These are phyloP conservation scores for Xylota sylvarum DNA, from an alignment of 2,888 invertebrate genomes.

Conservation along the genomic window DNA sequence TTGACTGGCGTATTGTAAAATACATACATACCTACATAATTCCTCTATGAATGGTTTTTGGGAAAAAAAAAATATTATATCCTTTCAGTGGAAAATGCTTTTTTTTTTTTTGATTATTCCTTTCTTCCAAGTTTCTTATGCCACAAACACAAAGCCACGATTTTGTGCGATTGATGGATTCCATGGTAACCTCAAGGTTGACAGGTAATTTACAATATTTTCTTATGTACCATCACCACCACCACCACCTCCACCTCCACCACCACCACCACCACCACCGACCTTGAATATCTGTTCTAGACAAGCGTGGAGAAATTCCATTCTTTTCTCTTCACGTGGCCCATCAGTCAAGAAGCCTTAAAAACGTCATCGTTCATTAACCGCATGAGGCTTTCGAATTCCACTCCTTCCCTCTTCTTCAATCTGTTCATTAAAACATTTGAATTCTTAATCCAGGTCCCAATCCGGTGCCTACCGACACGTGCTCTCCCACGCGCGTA, in stretches of 20 bases:
- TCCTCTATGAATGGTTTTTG: not conserved
- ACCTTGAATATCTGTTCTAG: slow-evolving; percentile 27
- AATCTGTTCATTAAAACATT: slow-evolving; percentile 26
- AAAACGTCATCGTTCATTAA: slow-evolving; percentile 48
- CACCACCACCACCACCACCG: not conserved
- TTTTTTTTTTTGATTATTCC: not conserved
- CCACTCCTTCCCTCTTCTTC: not conserved
- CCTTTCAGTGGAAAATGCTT: not conserved
- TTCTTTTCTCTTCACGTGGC: slow-evolving; percentile 30
- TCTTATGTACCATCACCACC: not conserved
- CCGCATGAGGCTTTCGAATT: slow-evolving; percentile 34
- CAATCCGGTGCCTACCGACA: not conserved
- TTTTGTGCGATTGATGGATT: slow-evolving; percentile 33
- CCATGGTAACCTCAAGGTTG: slow-evolving; percentile 23
- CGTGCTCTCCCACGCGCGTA: slow-evolving; percentile 29
- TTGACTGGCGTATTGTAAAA: no score
- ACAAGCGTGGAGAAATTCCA: slow-evolving; percentile 18
- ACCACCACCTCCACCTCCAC: not conserved
- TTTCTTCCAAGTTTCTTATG: not conserved
- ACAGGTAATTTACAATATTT: slow-evolving; percentile 43
- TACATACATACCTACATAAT: no score
- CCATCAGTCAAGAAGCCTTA: slow-evolving; percentile 28
- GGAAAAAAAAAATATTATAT: no score
- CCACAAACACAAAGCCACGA: slow-evolving; percentile 2
- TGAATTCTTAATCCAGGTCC: slow-evolving; percentile 5